A percentile compares a stretch with the other conserved stretches of the same genome.
phyloP scores from a whole-genome alignment of 1,140 invertebrate species.

The Grapholita molesta region DNA sequence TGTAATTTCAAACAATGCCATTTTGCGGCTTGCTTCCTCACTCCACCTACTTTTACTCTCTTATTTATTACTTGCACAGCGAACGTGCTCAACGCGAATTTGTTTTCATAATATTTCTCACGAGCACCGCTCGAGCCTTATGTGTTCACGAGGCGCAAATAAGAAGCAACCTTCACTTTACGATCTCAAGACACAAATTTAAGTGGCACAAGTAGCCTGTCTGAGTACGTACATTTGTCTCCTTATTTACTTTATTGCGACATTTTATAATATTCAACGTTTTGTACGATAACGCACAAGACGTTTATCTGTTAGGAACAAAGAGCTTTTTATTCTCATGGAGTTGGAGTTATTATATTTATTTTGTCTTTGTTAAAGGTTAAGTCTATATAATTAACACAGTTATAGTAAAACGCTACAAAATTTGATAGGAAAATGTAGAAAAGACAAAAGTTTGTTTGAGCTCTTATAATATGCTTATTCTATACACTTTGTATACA shows the following conservation, averaged over 20 bases:
- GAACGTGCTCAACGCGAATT: conserved; percentile 75
- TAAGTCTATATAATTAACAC: background rate
- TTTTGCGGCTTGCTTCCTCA: conserved; percentile 56
- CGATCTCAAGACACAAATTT: conserved; percentile 37
- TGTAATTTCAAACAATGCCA: conserved; percentile 64
- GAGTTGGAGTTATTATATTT: conserved; percentile 11
- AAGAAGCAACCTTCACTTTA: conserved; percentile 35
- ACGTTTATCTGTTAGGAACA: conserved; percentile 56
- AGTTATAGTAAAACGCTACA: background rate
- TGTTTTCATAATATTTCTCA: conserved; percentile 77
- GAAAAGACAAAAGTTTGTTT: too few species aligned
- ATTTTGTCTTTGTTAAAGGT: background rate
- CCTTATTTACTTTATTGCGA: conserved; percentile 74
- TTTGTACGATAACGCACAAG: conserved; percentile 61
- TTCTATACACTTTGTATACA: too few species aligned
- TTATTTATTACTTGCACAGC: conserved; percentile 73
- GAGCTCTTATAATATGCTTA: too few species aligned
- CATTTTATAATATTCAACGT: conserved; percentile 75
- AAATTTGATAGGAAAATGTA: too few species aligned
- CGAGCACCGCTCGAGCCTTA: conserved; percentile 55
- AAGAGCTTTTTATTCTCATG: conserved; percentile 51
- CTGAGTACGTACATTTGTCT: conserved; percentile 63
- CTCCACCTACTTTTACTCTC: conserved; percentile 61
- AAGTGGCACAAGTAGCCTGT: background rate
- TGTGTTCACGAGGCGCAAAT: conserved; percentile 33